phyloP scores from a whole-genome alignment of 2,888 invertebrate genomes.

The Drosophila mercatorum region DNA sequence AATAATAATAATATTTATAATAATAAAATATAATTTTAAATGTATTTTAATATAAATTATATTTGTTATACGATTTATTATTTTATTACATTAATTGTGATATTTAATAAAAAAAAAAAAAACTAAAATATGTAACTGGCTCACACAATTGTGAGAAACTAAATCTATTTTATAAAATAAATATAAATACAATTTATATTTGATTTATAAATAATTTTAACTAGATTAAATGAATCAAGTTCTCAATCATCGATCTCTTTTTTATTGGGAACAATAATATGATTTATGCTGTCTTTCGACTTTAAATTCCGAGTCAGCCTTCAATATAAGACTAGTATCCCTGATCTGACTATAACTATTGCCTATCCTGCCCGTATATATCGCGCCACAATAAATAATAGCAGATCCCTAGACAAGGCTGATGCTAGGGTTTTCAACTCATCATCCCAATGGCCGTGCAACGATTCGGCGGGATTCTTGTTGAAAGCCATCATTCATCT shows the following conservation, averaged over 20 bases:
- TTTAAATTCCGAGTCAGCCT: too few relatives aligned
- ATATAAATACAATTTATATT: too few relatives aligned
- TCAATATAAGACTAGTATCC: not conserved
- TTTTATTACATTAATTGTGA: not conserved
- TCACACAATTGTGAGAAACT: too few relatives aligned
- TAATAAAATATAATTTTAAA: not conserved
- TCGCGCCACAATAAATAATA: not conserved
- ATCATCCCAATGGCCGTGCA: conserved; percentile 5
- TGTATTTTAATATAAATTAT: not conserved
- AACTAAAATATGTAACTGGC: too few relatives aligned
- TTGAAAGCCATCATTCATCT: conserved; percentile 61
- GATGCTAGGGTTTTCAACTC: conserved; percentile 7
- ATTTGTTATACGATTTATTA: not conserved
- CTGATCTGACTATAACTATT: not conserved
- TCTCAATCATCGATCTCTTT: too few relatives aligned
- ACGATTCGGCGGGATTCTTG: conserved; percentile 37
- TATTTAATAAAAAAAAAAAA: too few relatives aligned
- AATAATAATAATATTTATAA: not conserved
- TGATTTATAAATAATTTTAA: too few relatives aligned
- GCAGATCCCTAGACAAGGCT: not conserved
- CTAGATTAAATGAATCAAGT: too few relatives aligned
- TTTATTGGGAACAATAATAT: too few relatives aligned
- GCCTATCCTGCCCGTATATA: not conserved
- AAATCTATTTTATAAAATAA: too few relatives aligned
- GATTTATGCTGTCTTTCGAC: not conserved